Percentiles rank a stretch among this genome's conserved stretches.
Conservation (phyloP, 2,888 invertebrate species). For the Watsonalla cultraria region DNA sequence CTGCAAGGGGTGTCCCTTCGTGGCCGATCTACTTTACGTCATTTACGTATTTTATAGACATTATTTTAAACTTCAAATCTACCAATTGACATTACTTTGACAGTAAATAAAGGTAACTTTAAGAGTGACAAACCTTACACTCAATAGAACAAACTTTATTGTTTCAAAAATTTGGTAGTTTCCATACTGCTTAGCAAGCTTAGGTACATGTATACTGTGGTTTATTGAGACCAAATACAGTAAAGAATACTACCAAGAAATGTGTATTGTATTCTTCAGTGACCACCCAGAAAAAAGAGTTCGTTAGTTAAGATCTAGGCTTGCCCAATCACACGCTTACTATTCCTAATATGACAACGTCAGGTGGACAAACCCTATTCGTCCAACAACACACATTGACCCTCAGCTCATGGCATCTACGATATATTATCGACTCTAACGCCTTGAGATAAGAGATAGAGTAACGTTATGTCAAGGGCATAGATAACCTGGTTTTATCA, state of each 20-base stretch:
- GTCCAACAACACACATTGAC: slow-evolving; percentile 14
- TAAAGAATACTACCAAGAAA: background rate
- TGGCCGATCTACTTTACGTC: no score
- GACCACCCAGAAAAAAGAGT: slow-evolving; percentile 16
- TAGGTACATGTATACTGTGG: no score
- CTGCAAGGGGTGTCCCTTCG: no score
- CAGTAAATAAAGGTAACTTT: no score
- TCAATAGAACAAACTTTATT: no score
- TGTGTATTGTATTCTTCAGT: slow-evolving; percentile 7
- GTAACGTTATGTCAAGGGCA: background rate
- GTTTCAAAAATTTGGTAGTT: no score
- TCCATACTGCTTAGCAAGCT: no score
- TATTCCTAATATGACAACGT: slow-evolving; percentile 60
- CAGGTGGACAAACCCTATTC: slow-evolving; percentile 57
- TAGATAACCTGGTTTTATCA: slow-evolving; percentile 20
- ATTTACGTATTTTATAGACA: no score
- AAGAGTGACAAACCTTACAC: no score
- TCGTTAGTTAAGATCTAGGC: slow-evolving; percentile 33
- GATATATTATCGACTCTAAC: slow-evolving; percentile 16
- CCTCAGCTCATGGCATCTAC: slow-evolving; percentile 1
- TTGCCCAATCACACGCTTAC: slow-evolving; percentile 51
- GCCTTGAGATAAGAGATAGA: slow-evolving; percentile 5
- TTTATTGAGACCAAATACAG: background rate
- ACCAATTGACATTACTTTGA: no score
- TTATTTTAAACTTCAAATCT: no score